Base-by-base conservation (phyloP, 2,113 vertebrate species). In the Boulengeromyrus knoepffleri region DNA sequence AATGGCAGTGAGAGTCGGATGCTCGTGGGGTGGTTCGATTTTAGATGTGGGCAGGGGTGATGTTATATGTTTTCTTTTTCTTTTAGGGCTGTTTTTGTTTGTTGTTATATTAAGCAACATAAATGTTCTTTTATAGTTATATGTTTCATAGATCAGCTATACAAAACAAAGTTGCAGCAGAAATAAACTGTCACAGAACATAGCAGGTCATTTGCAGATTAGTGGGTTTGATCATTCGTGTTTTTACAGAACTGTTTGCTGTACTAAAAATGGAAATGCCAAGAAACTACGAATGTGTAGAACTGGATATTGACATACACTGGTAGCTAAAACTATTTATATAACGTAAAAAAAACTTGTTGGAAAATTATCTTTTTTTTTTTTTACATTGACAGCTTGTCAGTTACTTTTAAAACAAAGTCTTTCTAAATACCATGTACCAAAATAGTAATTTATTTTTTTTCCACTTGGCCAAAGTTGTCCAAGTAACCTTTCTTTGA, bases 351-450 rank as follows among this genome's bases (percentile, higher is more conserved):
- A 52, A 70, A 17, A 80, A 19, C 74, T 42, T 39, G 15, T 77
- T 80, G 15, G 31, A 42, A 39, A 42, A 70, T 70, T 31, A 27
- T 8, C 0, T 2, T 39, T 39, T 15, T 2, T 39, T 39, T 15
- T 77, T 80, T 39, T 42, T 39, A 80, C 74, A 42, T 19, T 80
- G 74, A 80, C 74, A 80, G 74, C 36, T 80, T 80, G 74, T 42
- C 74, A 80, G 74, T 80, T 80, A 80, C 74, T 13, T 80, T 80
- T 80, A 39, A 80, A 80, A 80, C 74, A 80, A 77, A 66, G 10
- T 80, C 5, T 19, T 80, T 80, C 74, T 19, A 80, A 80, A 80
- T 80, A 80, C 74, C 74, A 80, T 80, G 74, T 80, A 36, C 74
- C 36, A 8, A 80, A 80, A 80, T 80, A 19, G 74, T 19, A 19